Evolutionary conservation across 2,888 invertebrate species (phyloP), one percentile per base, ranked within the genome.

Genomic region (Neoitamus cyanurus): DNA sequence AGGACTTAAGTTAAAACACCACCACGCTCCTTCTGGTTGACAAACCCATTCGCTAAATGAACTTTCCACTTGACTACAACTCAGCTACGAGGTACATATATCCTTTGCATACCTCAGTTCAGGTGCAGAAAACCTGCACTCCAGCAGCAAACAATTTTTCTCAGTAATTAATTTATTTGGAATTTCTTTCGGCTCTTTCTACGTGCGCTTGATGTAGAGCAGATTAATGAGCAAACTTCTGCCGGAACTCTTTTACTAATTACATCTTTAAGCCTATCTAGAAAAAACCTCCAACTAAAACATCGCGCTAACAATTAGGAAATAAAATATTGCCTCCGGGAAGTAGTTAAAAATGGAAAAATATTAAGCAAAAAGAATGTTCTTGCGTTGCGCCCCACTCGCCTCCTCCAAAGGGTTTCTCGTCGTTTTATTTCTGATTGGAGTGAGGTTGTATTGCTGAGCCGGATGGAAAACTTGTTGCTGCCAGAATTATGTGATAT

Each of bases 41-140:
- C 73, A 73, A 36, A 73, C n/a, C 73, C 73, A 73, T 73, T 73
- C 36, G 20, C 73, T 34, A 73, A 73, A 73, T 73, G 73, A 20
- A 36, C 73, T 73, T 73, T 73, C 36, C 20, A 20, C 73, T 73
- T 36, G 73, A 73, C 36, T 31, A 73, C 36, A 36, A 36, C 36
- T 36, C 34, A 20, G 36, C 36, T 73, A 36, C 13, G 9, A 73
- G 73, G 2, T 25, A 58, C 9, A 20, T 25, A 58, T 20, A 20
- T 34, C 20, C 73, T 73, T 73, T 73, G 15, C 31, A 73, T 73
- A 9, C 36, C 20, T 31, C 36, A 20, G 73, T 15, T 73, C 15
- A 25, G 20, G 20, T 58, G 58, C 58, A 58, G 58, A 20, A 15
- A 58, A 20, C 15, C 20, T 58, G 58, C 58, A 58, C 25, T 58